Evolutionary conservation across 2,797 vertebrate genomes (phyloP), one percentile per base, ranked within the genome.

Genomic region (Thamnophis elegans): DNA sequence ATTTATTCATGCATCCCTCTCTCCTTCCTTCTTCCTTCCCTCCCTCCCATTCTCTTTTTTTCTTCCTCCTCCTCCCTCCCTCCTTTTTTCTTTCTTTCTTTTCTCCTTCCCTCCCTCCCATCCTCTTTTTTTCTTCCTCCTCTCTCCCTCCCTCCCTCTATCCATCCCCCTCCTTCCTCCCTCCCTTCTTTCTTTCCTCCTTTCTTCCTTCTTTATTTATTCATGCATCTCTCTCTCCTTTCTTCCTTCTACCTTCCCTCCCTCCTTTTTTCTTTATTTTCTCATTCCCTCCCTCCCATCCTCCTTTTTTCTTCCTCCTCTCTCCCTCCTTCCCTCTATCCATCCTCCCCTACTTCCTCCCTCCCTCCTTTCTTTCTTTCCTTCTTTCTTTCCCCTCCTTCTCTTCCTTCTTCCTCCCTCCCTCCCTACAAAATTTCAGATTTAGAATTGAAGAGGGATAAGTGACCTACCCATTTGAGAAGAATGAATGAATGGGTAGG

Each of bases 251-350:
- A n/a, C 62, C 26, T 28, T 25, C 59, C 22, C 6, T 26, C 25
- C 25, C 12, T 26, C 8, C 11, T 3, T 26, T n/a, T 4, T 3
- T n/a, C 2, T n/a, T 68, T 16, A 1, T 13, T 32, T 14, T 0
- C n/a, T 16, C 5, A 65, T n/a, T n/a, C 3, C 60, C 62, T n/a
- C 4, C 60, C 10, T 59, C 65, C n/a, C n/a, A n/a, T 28, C 60
- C 56, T 56, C 51, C n/a, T 53, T 53, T 53, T 53, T 59, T 2
- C 9, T 11, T 26, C 58, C 7, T 9, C 28, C 12, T 68, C 2
- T 4, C 5, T 68, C 14, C 13, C 25, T 60, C 3, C 59, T 10
- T 11, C 9, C 22, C 3, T 56, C 8, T n/a, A n/a, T n/a, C n/a
- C 26, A n/a, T 28, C 11, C 62, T 32, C 6, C 28, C 28, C 7